Evolutionary conservation across 2,888 invertebrate species (phyloP).

Genomic region (Dicyrtomina minuta): DNA sequence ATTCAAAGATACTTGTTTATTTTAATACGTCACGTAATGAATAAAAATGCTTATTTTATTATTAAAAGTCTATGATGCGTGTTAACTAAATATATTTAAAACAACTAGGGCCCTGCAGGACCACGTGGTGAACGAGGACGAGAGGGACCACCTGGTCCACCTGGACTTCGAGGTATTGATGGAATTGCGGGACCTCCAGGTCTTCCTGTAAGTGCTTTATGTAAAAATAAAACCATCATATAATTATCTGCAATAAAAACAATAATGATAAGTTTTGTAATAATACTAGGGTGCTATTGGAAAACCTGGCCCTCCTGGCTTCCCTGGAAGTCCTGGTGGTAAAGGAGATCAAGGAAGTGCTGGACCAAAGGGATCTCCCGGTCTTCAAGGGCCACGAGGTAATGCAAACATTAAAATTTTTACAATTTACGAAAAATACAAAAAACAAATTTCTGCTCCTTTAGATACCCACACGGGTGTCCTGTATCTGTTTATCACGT

Average conservation of each 20-base stretch:
- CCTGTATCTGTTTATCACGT: background rate
- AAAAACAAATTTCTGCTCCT: too few relatives aligned
- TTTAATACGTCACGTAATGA: too few relatives aligned
- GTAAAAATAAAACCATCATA: too few relatives aligned
- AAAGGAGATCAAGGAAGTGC: constrained; percentile 76
- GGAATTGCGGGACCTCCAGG: constrained; percentile 78
- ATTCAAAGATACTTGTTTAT: background rate
- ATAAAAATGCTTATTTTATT: too few relatives aligned
- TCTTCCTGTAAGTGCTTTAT: constrained; percentile 66
- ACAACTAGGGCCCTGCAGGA: constrained; percentile 73
- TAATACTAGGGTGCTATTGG: constrained; percentile 74
- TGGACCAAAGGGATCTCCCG: constrained; percentile 79
- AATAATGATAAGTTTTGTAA: too few relatives aligned
- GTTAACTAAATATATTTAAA: too few relatives aligned
- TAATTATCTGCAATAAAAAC: too few relatives aligned
- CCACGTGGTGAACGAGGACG: constrained; percentile 80
- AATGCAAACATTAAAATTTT: constrained; percentile 38
- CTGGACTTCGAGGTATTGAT: constrained; percentile 76
- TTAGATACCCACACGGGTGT: background rate
- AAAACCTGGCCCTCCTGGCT: constrained; percentile 80
- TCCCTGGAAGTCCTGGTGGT: constrained; percentile 76
- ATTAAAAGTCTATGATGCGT: too few relatives aligned
- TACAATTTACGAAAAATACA: too few relatives aligned
- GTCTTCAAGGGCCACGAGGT: constrained; percentile 76
- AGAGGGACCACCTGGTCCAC: constrained; percentile 74